Evolutionary conservation across 2,888 invertebrate genomes (phyloP), one percentile per base, ranked within the genome.

Genomic region (Pyrrhosoma nymphula): DNA sequence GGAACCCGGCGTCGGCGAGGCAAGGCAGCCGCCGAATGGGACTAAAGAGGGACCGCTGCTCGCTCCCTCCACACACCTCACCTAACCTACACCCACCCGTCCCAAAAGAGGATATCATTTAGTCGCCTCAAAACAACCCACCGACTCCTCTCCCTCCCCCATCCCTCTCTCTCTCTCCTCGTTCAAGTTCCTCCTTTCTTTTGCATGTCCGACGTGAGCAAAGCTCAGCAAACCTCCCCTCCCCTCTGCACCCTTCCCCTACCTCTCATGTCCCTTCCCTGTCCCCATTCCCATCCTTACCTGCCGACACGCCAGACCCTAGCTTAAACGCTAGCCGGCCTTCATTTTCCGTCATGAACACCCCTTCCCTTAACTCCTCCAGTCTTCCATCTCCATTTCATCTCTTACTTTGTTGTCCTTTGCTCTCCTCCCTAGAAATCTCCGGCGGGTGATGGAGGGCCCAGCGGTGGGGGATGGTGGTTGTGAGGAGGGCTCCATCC

Each of bases 101-200:
- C 75, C 93, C 16, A 93, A 91, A 69, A 93, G 93, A 60, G 93
- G 93, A 47, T 93, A 93, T 93, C 93, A 93, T 93, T 93, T 93
- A 75, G 93, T 93, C 47, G 69, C 93, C 93, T 69, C 93, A 93
- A n/a, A 93, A 93, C 47, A 69, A 75, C 93, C 91, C 91, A 63
- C 63, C 35, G 47, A 47, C 47, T 47, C 47, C 47, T 91, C 56
- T 91, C 91, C 35, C 90, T 8, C 56, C 63, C 63, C 56, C 60
- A 16, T 35, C 60, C 56, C 60, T 18, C n/a, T 18, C 39, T 39
- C 56, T 26, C 56, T 39, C 82, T 82, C 82, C 35, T 30, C 30
- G 35, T 35, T 82, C 82, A 26, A 82, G 82, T 82, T 35, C 82
- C 82, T 82, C 82, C n/a, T 82, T 82, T 82, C 82, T 82, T 47